Evolutionary conservation across 1,140 invertebrate species (phyloP).

Genomic region (Venustaconcha ellipsiformis): DNA sequence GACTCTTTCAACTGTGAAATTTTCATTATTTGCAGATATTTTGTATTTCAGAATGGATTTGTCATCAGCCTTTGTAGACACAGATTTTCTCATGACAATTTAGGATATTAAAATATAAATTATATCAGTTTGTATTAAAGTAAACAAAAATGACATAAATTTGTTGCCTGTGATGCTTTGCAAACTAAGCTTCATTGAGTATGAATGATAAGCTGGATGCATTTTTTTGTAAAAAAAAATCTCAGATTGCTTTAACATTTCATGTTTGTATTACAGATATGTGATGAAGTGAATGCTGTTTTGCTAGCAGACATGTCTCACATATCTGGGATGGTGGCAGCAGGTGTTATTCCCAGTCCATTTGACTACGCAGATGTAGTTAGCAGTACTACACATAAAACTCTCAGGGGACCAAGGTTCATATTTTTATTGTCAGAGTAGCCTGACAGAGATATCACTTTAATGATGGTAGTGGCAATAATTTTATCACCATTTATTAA

Average conservation of each 20-base stretch:
- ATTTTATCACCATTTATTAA: background rate
- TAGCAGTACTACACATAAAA: constrained; percentile 96
- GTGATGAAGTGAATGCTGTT: constrained; percentile 86
- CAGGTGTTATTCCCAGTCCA: constrained; percentile 87
- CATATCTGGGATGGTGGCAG: constrained; percentile 91
- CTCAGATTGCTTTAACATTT: constrained; percentile 4
- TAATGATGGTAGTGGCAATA: background rate
- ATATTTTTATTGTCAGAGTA: background rate
- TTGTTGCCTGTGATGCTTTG: too few species aligned
- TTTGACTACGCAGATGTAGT: constrained; percentile 94
- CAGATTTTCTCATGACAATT: too few species aligned
- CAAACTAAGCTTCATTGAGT: too few species aligned
- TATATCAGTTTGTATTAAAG: too few species aligned
- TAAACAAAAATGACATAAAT: too few species aligned
- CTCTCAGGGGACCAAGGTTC: constrained; percentile 84
- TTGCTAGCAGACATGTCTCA: constrained; percentile 97
- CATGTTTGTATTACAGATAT: constrained; percentile 73
- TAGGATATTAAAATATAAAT: too few species aligned
- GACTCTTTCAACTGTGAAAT: too few species aligned
- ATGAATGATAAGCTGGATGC: too few species aligned
- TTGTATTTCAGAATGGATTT: too few species aligned
- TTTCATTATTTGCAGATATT: too few species aligned
- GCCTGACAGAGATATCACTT: too few species aligned
- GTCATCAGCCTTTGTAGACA: too few species aligned
- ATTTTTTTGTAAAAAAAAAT: background rate